These are phyloP conservation scores for Cataglyphis hispanica DNA, from an alignment of 1,140 invertebrate genomes.

Conservation along the genomic window DNA sequence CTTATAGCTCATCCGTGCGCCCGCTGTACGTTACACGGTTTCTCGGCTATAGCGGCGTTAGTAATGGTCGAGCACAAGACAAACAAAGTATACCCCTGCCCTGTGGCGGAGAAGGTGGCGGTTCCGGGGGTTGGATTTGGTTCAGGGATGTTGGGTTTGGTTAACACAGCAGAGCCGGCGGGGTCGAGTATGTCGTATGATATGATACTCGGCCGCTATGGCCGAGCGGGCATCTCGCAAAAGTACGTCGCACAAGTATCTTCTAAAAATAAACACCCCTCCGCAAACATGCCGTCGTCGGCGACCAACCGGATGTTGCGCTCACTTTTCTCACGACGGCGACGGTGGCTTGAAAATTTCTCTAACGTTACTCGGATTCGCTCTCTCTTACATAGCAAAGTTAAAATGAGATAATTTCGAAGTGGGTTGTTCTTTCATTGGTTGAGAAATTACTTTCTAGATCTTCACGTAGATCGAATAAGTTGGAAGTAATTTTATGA, in stretches of 20 bases:
- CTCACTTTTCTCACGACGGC: not conserved
- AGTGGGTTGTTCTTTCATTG: constrained; percentile 29
- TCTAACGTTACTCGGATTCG: not conserved
- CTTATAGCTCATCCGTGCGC: constrained; percentile 66
- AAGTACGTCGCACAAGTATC: constrained; percentile 57
- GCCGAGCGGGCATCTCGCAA: constrained; percentile 68
- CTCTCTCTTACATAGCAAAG: not conserved
- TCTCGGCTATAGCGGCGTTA: constrained; percentile 70
- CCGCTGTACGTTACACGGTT: constrained; percentile 66
- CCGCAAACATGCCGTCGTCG: constrained; percentile 36
- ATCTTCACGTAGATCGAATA: constrained; percentile 41
- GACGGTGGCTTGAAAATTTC: not conserved
- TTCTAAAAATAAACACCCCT: constrained; percentile 76
- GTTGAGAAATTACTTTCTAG: constrained; percentile 35
- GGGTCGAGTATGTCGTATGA: constrained; percentile 80
- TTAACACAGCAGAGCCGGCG: constrained; percentile 66
- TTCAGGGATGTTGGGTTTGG: constrained; percentile 76
- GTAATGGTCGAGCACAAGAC: constrained; percentile 77
- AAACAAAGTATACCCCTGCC: constrained; percentile 78
- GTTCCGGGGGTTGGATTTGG: constrained; percentile 65
- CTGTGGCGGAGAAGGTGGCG: constrained; percentile 37
- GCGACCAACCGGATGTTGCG: constrained; percentile 7
- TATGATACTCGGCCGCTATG: constrained; percentile 78
- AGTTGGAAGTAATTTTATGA: constrained; percentile 7
- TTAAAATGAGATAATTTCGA: constrained; percentile 37